Evolutionary conservation across 2,113 vertebrate species (phyloP).

Genomic region (Tupaia chinensis): DNA sequence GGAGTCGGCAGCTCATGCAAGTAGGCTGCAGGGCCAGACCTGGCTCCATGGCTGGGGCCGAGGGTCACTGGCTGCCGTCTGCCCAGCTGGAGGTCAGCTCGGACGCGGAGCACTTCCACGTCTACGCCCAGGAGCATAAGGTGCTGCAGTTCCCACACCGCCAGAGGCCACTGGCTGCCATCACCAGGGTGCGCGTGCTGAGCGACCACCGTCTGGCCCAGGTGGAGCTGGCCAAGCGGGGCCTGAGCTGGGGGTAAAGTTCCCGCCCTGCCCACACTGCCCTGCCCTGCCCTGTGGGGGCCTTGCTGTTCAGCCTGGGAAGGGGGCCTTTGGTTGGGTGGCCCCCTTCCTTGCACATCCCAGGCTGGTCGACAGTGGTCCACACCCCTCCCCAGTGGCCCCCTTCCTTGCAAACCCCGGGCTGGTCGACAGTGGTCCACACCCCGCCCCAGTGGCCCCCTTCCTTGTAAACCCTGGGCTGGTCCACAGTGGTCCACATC

Average conservation of each 20-base stretch:
- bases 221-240: conserved; percentile 88
- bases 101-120: conserved; percentile 88
- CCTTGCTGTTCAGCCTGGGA: not conserved
- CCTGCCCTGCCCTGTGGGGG: not conserved
- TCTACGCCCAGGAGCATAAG: conserved; percentile 87
- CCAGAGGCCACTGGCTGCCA: conserved; percentile 85
- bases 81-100: conserved; percentile 90
- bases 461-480: too few species aligned
- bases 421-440: too few species aligned
- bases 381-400: too few species aligned
- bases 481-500: not conserved
- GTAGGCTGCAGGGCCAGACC: not conserved
- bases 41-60: accelerated
- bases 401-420: too few species aligned
- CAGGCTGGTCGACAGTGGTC: too few species aligned
- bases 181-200: conserved; percentile 89
- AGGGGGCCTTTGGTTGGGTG: not conserved
- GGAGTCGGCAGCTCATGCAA: not conserved
- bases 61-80: not conserved
- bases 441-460: too few species aligned
- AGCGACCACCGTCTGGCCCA: conserved; percentile 88
- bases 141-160: conserved; percentile 89
- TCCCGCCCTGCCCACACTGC: accelerated
- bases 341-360: too few species aligned
- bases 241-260: conserved; percentile 79